Conservation (phyloP, 2,797 vertebrate genomes). For the Eremophila alpestris region DNA sequence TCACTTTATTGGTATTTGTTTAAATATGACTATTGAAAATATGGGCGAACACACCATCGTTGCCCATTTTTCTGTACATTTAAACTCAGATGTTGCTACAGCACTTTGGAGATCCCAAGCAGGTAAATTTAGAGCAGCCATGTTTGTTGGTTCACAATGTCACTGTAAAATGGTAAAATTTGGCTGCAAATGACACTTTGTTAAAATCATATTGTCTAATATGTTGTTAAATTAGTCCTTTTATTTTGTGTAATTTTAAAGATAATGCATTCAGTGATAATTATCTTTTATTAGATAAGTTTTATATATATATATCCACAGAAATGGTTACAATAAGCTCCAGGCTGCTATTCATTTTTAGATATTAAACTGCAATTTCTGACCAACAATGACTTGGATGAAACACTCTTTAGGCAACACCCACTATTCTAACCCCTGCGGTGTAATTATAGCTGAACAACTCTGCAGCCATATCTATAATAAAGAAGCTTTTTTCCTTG, state of each 20-base stretch:
- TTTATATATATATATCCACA: neutral
- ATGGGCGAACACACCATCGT: accelerated
- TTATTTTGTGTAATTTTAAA: neutral
- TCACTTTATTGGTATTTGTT: neutral
- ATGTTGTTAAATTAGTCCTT: neutral
- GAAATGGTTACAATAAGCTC: neutral
- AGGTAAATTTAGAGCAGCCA: neutral
- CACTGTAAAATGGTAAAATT: neutral
- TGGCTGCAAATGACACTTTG: neutral
- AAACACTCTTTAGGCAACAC: neutral
- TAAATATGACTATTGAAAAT: neutral
- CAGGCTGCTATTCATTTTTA: neutral
- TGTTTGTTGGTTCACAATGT: neutral
- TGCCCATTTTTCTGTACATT: neutral
- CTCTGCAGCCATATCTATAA: neutral
- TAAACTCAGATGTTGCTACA: neutral
- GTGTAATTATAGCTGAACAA: neutral
- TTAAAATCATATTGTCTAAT: neutral
- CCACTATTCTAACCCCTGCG: neutral
- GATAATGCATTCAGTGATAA: neutral
- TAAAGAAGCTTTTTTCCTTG: neutral
- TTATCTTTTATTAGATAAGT: neutral
- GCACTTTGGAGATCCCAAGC: neutral
- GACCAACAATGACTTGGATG: neutral
- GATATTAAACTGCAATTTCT: neutral